Base-by-base conservation (phyloP, 1,140 invertebrate genomes). In the Leptinotarsa lineolata region DNA sequence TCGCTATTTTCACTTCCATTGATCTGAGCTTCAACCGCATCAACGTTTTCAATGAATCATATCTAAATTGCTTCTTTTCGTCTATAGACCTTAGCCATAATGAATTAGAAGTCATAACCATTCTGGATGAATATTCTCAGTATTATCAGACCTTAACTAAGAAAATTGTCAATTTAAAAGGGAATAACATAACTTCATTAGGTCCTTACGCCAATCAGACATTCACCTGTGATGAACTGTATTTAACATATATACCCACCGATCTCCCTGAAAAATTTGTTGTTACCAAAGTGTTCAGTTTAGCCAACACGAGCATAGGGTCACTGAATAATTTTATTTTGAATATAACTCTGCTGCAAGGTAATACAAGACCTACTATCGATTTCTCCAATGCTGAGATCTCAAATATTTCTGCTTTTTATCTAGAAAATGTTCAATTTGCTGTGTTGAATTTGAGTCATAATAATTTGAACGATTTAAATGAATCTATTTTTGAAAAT, bases 11-110 rank as follows among this genome's bases (percentile, higher is more conserved):
- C 48, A 54, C 48, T 54, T 16, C 48, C n/a, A 18, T 54, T 15
- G 48, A 54, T 54, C n/a, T 54, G n/a, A 54, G 48, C n/a, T 54
- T 54, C n/a, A 54, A 54, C 48, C 48, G 48, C 15, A 54, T 54
- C 48, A 16, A 15, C 15, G 16, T 18, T 8, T 54, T 54, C 48
- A 54, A 54, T 54, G 48, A 54, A 13, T 54, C 48, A 18, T 15
- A 54, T 54, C n/a, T 54, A 3, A 54, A 54, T 54, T 54, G 48
- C n/a, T 54, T 54, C n/a, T 54, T 54, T 54, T 54, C 48, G n/a
- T 54, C 48, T 54, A 54, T 54, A 15, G 48, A 54, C 48, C 48
- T 54, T 18, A 54, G 48, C 48, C 6, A 54, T 18, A 54, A 54
- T n/a, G 48, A 54, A n/a, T 54, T 54, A 54, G 16, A 54, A 54